Evolutionary conservation across 2,797 vertebrate species (phyloP).

Genomic region (Neomorphus geoffroyi): DNA sequence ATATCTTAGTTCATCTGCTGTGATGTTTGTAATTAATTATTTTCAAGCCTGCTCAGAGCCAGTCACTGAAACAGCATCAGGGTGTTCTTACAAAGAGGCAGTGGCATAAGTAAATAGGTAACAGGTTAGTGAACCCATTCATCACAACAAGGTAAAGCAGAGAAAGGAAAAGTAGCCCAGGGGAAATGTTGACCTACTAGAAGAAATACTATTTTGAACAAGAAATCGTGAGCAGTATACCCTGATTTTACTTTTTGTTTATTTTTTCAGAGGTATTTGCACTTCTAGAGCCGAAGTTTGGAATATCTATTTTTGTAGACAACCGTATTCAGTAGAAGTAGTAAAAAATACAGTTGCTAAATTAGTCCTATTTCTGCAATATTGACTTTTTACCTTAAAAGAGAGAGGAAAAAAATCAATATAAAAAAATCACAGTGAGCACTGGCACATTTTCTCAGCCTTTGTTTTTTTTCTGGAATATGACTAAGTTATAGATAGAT

Average conservation of each 20-base stretch:
- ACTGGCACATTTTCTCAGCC: neutral
- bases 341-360: neutral
- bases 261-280: neutral
- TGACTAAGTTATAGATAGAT: neutral
- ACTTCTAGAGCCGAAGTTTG: neutral
- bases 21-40: slow-evolving; percentile 11
- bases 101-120: neutral
- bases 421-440: neutral
- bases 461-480: neutral
- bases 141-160: neutral
- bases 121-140: neutral
- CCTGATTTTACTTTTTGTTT: neutral
- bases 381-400: neutral
- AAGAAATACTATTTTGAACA: neutral
- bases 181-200: neutral
- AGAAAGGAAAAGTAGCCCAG: neutral
- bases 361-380: neutral
- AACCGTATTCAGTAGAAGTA: neutral
- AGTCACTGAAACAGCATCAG: neutral
- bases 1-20: neutral
- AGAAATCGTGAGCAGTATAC: neutral
- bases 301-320: neutral
- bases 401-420: neutral
- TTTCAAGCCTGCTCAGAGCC: neutral
- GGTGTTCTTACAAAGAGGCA: neutral